Conservation (phyloP, 2,113 vertebrate species). For the Psephotus haematonotus region DNA sequence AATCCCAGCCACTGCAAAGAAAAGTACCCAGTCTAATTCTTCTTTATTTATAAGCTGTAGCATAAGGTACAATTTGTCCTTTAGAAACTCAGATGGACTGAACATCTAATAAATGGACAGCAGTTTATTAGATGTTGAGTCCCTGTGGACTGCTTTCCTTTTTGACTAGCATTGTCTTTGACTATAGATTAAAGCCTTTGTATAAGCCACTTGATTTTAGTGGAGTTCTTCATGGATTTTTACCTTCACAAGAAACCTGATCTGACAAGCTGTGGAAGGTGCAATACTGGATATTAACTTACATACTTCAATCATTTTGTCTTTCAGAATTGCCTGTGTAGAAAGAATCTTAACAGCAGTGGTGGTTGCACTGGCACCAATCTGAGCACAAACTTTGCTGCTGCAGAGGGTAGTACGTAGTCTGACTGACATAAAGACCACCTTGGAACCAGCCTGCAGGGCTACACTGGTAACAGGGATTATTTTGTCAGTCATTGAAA, state of each 20-base stretch:
- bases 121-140: background rate
- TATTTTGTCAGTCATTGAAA: background rate
- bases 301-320: background rate
- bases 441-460: background rate
- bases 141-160: background rate
- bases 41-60: background rate
- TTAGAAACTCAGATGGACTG: background rate
- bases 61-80: background rate
- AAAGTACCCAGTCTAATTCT: background rate
- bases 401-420: conserved; percentile 82
- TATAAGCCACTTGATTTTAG: background rate
- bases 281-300: background rate
- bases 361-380: conserved; percentile 76
- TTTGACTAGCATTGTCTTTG: background rate
- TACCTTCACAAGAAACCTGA: background rate
- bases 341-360: conserved; percentile 76
- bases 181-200: background rate
- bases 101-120: background rate
- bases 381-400: conserved; percentile 84
- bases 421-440: background rate
- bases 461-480: background rate
- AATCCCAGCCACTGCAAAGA: background rate
- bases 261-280: background rate
- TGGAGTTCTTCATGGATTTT: background rate
- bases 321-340: conserved; percentile 80